Conservation (phyloP, 2,888 invertebrate species). For the Orthosia incerta region DNA sequence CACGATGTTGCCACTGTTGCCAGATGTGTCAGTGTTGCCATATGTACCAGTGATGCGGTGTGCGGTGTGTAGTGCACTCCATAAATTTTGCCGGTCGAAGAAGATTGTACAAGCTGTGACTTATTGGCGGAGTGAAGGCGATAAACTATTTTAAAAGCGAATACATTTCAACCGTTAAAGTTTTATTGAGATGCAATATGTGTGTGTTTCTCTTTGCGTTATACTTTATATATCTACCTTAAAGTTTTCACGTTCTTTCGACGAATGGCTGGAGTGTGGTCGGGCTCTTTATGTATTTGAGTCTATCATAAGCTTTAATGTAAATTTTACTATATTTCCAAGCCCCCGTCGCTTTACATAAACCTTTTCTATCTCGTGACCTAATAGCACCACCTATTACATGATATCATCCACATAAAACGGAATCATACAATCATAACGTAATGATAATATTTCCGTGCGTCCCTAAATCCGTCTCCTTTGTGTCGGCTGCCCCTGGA, state of each 20-base stretch:
- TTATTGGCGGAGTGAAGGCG: slow-evolving; percentile 1
- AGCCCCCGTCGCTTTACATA: too few species aligned
- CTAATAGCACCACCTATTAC: slow-evolving; percentile 22
- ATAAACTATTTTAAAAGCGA: background rate
- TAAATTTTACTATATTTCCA: too few species aligned
- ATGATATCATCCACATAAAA: slow-evolving; percentile 14
- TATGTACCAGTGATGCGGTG: background rate
- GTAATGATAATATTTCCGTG: slow-evolving; percentile 44
- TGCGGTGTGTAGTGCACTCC: background rate
- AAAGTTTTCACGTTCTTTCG: too few species aligned
- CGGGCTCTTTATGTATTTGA: too few species aligned
- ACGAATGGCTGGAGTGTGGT: too few species aligned
- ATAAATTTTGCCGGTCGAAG: slow-evolving; percentile 20
- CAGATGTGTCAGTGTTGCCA: slow-evolving; percentile 13
- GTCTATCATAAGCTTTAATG: too few species aligned
- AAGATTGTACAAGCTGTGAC: slow-evolving; percentile 9
- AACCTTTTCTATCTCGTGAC: slow-evolving; percentile 14
- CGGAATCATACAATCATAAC: slow-evolving; percentile 42
- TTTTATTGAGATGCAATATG: slow-evolving; percentile 3
- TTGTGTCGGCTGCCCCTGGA: slow-evolving; percentile 39
- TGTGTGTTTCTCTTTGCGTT: background rate
- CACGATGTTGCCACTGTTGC: slow-evolving; percentile 16
- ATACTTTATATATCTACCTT: too few species aligned
- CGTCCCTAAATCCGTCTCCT: slow-evolving; percentile 17
- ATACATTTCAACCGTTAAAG: background rate